phyloP scores from a whole-genome alignment of 30 jellyfish, hydroid and myxozoan species.

The Pelagia noctiluca region DNA sequence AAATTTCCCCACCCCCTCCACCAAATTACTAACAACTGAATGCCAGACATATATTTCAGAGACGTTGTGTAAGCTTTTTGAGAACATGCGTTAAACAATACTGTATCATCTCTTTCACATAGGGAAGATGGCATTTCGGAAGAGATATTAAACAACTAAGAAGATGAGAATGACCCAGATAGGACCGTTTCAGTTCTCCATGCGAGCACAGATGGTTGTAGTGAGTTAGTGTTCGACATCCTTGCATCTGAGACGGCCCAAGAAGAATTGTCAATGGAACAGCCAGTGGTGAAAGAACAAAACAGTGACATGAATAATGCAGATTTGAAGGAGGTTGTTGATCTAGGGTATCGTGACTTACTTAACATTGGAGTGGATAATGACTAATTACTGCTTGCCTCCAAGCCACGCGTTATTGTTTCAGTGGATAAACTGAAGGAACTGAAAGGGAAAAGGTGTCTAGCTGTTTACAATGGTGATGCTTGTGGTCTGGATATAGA shows the following conservation, averaged over 20 bases:
- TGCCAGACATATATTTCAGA: too few species aligned
- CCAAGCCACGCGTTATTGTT: conserved; percentile 9
- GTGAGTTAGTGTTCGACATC: background rate
- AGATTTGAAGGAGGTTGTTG: background rate
- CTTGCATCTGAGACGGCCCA: background rate
- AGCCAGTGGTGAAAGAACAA: background rate
- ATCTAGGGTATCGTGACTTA: background rate
- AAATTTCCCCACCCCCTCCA: too few species aligned
- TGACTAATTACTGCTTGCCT: background rate
- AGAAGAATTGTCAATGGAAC: background rate
- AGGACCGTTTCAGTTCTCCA: background rate
- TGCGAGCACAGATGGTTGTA: background rate
- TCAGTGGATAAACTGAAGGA: background rate
- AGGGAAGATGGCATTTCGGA: background rate
- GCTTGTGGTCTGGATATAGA: background rate
- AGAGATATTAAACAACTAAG: background rate
- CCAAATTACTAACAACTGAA: too few species aligned
- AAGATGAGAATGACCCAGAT: background rate
- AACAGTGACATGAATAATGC: too few species aligned
- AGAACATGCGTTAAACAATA: too few species aligned
- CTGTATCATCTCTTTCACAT: too few species aligned
- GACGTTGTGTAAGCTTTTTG: too few species aligned
- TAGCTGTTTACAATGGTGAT: background rate
- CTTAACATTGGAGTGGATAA: background rate
- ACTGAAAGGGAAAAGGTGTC: background rate